Conservation (phyloP, 2,113 vertebrate species). For the Mobula birostris region DNA sequence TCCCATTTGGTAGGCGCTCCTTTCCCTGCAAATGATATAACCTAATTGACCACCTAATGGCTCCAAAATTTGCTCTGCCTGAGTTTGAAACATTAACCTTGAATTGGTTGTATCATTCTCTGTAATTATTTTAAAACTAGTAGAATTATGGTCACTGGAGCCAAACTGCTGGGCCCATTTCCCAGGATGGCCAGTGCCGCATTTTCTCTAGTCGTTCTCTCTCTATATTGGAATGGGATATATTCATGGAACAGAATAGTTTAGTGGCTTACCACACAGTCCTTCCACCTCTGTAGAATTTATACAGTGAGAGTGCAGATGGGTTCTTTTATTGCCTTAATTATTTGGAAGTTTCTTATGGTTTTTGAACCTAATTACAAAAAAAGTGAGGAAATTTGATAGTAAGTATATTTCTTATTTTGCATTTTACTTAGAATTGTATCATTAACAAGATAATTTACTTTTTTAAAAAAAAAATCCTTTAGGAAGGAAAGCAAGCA, state of each 20-base stretch:
- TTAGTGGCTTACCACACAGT: not conserved
- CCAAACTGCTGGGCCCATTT: too few species aligned
- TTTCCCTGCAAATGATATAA: too few species aligned
- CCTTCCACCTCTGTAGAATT: not conserved
- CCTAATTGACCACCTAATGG: too few species aligned
- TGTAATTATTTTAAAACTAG: too few species aligned
- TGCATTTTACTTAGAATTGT: not conserved
- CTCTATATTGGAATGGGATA: too few species aligned
- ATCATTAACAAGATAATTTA: not conserved
- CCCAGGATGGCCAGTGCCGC: too few species aligned
- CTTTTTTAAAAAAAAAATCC: not conserved
- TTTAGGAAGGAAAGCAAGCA: constrained; percentile 91
- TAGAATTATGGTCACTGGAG: too few species aligned
- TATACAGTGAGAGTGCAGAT: not conserved
- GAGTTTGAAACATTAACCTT: too few species aligned
- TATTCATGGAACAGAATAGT: not conserved
- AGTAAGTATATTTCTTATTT: not conserved
- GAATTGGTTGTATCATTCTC: too few species aligned
- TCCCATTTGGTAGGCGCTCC: too few species aligned
- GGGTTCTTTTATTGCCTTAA: not conserved
- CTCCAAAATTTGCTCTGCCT: too few species aligned
- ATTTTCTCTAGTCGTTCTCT: too few species aligned
- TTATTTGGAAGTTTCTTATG: not conserved
- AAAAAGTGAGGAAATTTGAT: not conserved
- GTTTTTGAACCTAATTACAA: not conserved